A percentile compares a stretch with the other conserved stretches of the same genome.
Evolutionary conservation across 2,888 invertebrate genomes (phyloP).

Genomic region (Melolontha melolontha): DNA sequence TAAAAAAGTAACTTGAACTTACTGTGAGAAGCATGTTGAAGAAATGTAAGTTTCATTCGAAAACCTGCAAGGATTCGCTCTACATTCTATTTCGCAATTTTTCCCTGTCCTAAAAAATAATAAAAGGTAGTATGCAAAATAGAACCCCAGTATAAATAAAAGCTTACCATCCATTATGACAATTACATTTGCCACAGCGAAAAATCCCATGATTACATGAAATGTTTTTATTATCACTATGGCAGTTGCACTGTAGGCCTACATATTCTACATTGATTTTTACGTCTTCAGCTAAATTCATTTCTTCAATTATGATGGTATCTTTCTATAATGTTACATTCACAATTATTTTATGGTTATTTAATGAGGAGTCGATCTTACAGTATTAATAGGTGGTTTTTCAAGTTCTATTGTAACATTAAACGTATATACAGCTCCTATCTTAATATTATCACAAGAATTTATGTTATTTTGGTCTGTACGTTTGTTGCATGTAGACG

Average conservation of each 20-base stretch:
- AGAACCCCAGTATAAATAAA: background rate
- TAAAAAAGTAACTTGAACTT: too few species aligned
- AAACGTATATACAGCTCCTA: conserved; percentile 74
- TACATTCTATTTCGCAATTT: conserved; percentile 66
- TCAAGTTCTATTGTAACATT: conserved; percentile 72
- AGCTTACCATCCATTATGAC: conserved; percentile 51
- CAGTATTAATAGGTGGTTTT: conserved; percentile 65
- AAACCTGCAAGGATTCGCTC: conserved; percentile 49
- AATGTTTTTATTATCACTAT: conserved; percentile 75
- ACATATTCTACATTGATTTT: conserved; percentile 74
- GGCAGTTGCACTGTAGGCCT: conserved; percentile 65
- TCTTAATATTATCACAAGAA: conserved; percentile 72
- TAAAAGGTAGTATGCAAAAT: background rate
- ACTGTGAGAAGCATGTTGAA: conserved; percentile 53
- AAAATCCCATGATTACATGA: conserved; percentile 66
- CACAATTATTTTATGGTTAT: background rate
- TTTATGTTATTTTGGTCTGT: conserved; percentile 41
- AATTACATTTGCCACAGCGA: conserved; percentile 63
- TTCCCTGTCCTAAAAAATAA: conserved; percentile 68
- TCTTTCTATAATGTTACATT: conserved; percentile 57
- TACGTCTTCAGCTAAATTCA: conserved; percentile 78
- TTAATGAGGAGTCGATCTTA: conserved; percentile 6
- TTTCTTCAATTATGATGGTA: conserved; percentile 78
- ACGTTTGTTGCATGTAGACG: conserved; percentile 75
- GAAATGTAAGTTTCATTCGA: conserved; percentile 51